These are phyloP conservation scores for Adelphocoris suturalis DNA, from an alignment of 2,888 invertebrate species.

Conservation along the genomic window DNA sequence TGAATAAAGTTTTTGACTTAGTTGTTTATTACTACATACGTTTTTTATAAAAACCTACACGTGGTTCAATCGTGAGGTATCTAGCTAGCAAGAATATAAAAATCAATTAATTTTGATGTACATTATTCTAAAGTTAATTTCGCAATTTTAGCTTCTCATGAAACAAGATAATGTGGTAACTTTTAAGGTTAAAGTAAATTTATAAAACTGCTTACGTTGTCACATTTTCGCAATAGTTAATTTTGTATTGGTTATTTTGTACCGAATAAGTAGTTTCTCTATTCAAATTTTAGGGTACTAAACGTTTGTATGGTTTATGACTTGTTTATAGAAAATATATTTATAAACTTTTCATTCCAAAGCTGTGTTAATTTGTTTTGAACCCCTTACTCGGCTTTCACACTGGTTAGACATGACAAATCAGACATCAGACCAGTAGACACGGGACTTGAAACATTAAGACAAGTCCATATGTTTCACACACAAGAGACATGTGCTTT, in stretches of 20 bases:
- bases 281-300: constrained; percentile 47
- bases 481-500: no score
- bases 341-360: constrained; percentile 74
- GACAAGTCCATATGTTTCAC: no score
- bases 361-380: neutral
- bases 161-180: neutral
- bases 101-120: neutral
- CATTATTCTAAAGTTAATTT: neutral
- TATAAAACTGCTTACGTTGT: neutral
- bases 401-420: no score
- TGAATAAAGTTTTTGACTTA: neutral
- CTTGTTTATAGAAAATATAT: constrained; percentile 73
- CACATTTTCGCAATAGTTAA: constrained; percentile 47
- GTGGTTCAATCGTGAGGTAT: neutral
- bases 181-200: neutral
- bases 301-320: constrained; percentile 70
- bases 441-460: no score
- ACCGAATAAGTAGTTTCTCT: constrained; percentile 13
- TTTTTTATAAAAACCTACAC: neutral
- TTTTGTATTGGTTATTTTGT: constrained; percentile 23
- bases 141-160: constrained; percentile 14
- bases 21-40: constrained; percentile 22
- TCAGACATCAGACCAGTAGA: no score
- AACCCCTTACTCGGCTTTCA: no score
- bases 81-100: neutral